These are phyloP conservation scores for Amphiura filiformis DNA, from an alignment of 35 echinoderm and acorn worm species.

Conservation along the genomic window DNA sequence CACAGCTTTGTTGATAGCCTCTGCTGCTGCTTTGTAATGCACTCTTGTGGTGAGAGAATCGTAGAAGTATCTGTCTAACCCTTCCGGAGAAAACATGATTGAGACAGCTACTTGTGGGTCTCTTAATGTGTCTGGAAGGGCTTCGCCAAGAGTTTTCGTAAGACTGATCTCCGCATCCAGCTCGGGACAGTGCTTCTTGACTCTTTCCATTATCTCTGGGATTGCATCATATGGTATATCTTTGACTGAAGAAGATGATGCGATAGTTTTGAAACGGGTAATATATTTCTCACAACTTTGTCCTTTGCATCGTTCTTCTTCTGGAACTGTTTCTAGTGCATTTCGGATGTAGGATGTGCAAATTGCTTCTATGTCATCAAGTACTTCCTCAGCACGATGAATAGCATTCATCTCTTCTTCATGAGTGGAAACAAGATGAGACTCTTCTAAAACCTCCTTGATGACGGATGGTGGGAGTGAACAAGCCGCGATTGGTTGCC, in stretches of 20 bases:
- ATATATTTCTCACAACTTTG: conserved; percentile 34
- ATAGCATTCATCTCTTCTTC: conserved; percentile 60
- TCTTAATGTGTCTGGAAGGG: conserved; percentile 71
- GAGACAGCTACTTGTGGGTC: conserved; percentile 75
- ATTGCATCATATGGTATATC: conserved; percentile 68
- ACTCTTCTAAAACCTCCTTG: conserved; percentile 60
- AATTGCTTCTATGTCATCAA: conserved; percentile 51
- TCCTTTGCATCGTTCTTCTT: conserved; percentile 29
- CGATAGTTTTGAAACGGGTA: conserved; percentile 40
- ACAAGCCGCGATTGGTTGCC: conserved; percentile 53
- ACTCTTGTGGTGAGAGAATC: conserved; percentile 81
- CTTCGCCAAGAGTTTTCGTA: conserved; percentile 74
- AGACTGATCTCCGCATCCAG: conserved; percentile 67
- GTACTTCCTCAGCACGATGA: conserved; percentile 48
- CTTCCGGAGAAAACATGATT: conserved; percentile 72
- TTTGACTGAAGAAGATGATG: neutral
- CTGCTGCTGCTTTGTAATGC: conserved; percentile 76
- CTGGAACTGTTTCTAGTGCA: conserved; percentile 67
- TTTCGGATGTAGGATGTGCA: conserved; percentile 81
- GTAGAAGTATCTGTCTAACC: conserved; percentile 78
- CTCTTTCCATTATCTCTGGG: conserved; percentile 49
- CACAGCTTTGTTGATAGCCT: conserved; percentile 64
- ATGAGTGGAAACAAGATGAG: conserved; percentile 37
- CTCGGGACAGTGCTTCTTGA: conserved; percentile 59
- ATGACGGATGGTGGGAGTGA: conserved; percentile 54